Evolutionary conservation across 2,113 vertebrate species (phyloP), one percentile per base, ranked within the genome.

Genomic region (Urocynchramus pylzowi): DNA sequence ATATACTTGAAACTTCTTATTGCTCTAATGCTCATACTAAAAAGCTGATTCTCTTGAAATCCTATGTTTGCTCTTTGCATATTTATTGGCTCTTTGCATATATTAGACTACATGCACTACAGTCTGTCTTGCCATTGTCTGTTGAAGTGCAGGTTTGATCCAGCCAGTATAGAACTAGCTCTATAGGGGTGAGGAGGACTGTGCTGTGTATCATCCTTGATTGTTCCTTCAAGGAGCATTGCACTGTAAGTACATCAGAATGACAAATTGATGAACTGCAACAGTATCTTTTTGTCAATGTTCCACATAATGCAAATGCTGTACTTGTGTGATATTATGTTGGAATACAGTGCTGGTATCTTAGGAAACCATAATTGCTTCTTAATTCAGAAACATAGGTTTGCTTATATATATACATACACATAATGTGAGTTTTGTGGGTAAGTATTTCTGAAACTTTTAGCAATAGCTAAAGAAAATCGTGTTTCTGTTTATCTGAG

Each of bases 191-290:
- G 98, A 98, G 98, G 98, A 98, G 98, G 98, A 98, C 98, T 98
- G 98, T 98, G 98, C 99, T 98, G 98, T 99, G 98, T 99, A 97
- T 98, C 99, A 98, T 98, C 99, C 98, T 98, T 99, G 98, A 99
- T 98, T 98, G 99, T 99, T 99, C 98, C 98, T 99, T 98, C 98
- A 98, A 98, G 98, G 98, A 98, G 98, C 98, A 98, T 98, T 99
- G 98, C 99, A 98, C 99, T 99, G 99, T 99, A 99, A 99, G 99
- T 99, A 99, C 99, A 98, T 98, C 98, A 98, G 97, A 98, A 98
- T 98, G 98, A 98, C 98, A 98, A 98, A 98, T 98, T 95, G 98
- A 98, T 98, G 97, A 98, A 98, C 98, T 98, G 98, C 98, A 98
- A 98, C 98, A 98, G 98, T 98, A 97, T 98, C 98, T 98, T 98